Evolutionary conservation across 37 sponge, comb jelly and placozoan genomes (phyloP), one percentile per base, ranked within the genome.

Genomic region (Cladorhizidae sp.): DNA sequence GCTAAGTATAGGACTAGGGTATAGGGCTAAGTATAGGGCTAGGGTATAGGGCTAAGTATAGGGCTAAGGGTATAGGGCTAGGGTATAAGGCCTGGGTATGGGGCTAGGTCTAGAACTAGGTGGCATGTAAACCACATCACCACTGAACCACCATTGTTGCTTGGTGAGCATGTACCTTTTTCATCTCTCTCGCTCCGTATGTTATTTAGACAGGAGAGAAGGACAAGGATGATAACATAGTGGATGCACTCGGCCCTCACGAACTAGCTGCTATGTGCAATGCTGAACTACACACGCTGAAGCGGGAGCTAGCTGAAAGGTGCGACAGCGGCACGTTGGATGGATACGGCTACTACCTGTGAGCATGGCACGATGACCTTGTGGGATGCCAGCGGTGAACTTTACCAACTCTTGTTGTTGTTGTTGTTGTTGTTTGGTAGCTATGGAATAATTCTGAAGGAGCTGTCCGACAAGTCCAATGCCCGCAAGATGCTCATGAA

Each of bases 141-240:
- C n/a, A n/a, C n/a, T n/a, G n/a, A n/a, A n/a, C n/a, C n/a, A n/a
- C n/a, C n/a, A n/a, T n/a, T n/a, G n/a, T n/a, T n/a, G n/a, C n/a
- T n/a, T n/a, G n/a, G n/a, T n/a, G n/a, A n/a, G n/a, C n/a, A n/a
- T n/a, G n/a, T n/a, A n/a, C n/a, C n/a, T n/a, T n/a, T n/a, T n/a
- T n/a, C n/a, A n/a, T n/a, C n/a, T n/a, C n/a, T n/a, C n/a, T n/a
- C n/a, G n/a, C n/a, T n/a, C n/a, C n/a, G n/a, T n/a, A 42, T 79
- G 20, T 83, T 18, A 5, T 85, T 15, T 67, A 93, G 93, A 83
- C 84, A 76, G 93, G 93, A 18, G 90, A 93, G 80, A 93, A 93
- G 57, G 70, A 67, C 21, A 89, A 89, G 55, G 87, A 86, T 51
- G 93, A 93, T 55, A 67, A 80, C 26, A 73, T 38, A 25, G 90